These are phyloP conservation scores for Rhyzopertha dominica DNA, from an alignment of 1,140 invertebrate genomes.

Conservation along the genomic window DNA sequence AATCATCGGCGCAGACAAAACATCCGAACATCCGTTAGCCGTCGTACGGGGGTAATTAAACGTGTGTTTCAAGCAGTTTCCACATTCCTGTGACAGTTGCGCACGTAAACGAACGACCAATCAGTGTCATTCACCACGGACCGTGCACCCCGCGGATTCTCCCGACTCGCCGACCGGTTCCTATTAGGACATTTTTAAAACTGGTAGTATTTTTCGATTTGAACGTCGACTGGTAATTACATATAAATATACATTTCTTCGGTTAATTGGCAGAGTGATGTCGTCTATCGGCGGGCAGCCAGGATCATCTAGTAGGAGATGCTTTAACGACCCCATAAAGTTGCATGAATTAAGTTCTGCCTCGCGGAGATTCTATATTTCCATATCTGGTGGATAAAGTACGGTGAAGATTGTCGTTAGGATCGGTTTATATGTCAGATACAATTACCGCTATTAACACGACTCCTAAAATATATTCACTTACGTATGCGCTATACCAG, in stretches of 20 bases:
- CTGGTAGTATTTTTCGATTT: constrained; percentile 18
- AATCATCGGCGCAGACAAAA: too few relatives aligned
- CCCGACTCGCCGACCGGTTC: constrained; percentile 11
- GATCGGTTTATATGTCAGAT: too few relatives aligned
- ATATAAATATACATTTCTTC: constrained; percentile 16
- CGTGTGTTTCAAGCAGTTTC: too few relatives aligned
- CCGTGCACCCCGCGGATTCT: constrained; percentile 13
- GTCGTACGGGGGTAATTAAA: too few relatives aligned
- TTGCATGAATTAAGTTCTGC: constrained; percentile 15
- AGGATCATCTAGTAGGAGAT: constrained; percentile 16
- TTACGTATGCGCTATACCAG: too few relatives aligned
- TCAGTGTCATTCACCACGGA: constrained; percentile 18
- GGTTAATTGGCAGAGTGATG: constrained; percentile 15
- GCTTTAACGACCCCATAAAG: constrained; percentile 18
- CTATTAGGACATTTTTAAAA: constrained; percentile 16
- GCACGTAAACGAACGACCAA: constrained; percentile 16
- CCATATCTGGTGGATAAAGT: too few relatives aligned
- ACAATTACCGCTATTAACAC: too few relatives aligned
- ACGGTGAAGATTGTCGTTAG: too few relatives aligned
- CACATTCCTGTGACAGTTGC: too few relatives aligned
- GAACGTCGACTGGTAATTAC: constrained; percentile 16
- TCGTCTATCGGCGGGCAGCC: constrained; percentile 13
- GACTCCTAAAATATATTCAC: too few relatives aligned
- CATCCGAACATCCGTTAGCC: too few relatives aligned
- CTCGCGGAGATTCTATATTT: too few relatives aligned